phyloP scores from a whole-genome alignment of 2,113 vertebrate species.

The Tachysurus vachellii region DNA sequence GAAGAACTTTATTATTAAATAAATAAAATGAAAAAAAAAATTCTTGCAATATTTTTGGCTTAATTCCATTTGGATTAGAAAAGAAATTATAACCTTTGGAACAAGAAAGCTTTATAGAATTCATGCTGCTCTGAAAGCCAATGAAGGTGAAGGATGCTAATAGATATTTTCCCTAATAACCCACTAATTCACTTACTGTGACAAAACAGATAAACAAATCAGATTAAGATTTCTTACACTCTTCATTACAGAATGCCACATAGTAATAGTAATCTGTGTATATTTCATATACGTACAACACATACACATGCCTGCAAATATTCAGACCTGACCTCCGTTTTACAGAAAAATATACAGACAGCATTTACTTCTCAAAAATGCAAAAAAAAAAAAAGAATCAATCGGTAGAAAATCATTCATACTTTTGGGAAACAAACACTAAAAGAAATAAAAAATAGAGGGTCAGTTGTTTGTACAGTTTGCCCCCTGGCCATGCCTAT shows the following conservation, averaged over 20 bases:
- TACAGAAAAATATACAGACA: neutral
- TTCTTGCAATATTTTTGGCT: neutral
- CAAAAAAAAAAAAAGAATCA: neutral
- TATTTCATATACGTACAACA: neutral
- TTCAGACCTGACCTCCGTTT: neutral
- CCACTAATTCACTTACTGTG: neutral
- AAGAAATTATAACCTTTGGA: neutral
- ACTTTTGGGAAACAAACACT: neutral
- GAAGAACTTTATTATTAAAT: neutral
- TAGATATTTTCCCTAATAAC: neutral
- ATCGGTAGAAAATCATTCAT: neutral
- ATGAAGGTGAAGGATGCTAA: neutral
- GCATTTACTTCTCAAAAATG: neutral
- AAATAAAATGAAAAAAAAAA: neutral
- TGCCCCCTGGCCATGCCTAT: constrained; percentile 24
- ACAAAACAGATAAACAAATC: neutral
- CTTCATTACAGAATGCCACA: neutral
- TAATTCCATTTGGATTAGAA: neutral
- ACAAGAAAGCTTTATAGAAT: neutral
- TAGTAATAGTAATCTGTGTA: neutral
- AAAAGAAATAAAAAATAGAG: neutral
- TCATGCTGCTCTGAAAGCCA: neutral
- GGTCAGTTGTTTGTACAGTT: neutral
- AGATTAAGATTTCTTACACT: neutral
- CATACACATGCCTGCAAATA: neutral